These are phyloP conservation scores for Hydrolagus colliei DNA, from an alignment of 2,797 vertebrate species.

Conservation along the genomic window DNA sequence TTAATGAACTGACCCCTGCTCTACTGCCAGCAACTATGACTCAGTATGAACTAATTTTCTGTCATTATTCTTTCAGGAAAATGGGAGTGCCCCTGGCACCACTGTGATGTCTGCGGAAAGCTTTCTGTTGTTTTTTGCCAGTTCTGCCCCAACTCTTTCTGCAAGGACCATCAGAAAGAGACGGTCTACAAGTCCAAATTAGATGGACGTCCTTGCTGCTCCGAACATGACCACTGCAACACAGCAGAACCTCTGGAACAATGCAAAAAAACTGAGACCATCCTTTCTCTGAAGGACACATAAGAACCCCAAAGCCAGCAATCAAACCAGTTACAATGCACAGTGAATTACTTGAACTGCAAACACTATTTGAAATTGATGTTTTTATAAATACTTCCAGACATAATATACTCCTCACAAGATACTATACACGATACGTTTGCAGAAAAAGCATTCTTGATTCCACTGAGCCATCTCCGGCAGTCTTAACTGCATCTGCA, in stretches of 20 bases:
- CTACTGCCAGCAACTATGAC: neutral
- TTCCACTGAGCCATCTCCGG: constrained; percentile 60
- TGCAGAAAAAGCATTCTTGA: constrained; percentile 50
- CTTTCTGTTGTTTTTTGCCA: constrained; percentile 85
- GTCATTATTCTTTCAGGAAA: constrained; percentile 63
- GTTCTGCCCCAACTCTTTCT: constrained; percentile 95
- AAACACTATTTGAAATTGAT: constrained; percentile 50
- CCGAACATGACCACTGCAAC: constrained; percentile 66
- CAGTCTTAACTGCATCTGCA: constrained; percentile 63
- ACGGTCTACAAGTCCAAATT: constrained; percentile 57
- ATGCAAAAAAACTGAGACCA: constrained; percentile 22
- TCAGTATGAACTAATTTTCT: neutral
- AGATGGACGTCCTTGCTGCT: constrained; percentile 74
- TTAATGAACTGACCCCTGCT: neutral
- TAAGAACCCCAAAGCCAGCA: constrained; percentile 51
- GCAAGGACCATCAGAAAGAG: constrained; percentile 83
- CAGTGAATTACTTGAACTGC: constrained; percentile 49
- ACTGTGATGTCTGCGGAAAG: constrained; percentile 93
- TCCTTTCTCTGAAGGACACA: constrained; percentile 42
- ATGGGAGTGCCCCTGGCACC: constrained; percentile 98
- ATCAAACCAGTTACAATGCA: constrained; percentile 59
- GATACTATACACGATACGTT: constrained; percentile 47
- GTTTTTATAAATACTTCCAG: constrained; percentile 47
- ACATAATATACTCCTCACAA: constrained; percentile 45
- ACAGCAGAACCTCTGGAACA: constrained; percentile 23